Evolutionary conservation across 2,888 invertebrate species (phyloP), one percentile per base, ranked within the genome.

Genomic region (Peribatodes rhomboidaria): DNA sequence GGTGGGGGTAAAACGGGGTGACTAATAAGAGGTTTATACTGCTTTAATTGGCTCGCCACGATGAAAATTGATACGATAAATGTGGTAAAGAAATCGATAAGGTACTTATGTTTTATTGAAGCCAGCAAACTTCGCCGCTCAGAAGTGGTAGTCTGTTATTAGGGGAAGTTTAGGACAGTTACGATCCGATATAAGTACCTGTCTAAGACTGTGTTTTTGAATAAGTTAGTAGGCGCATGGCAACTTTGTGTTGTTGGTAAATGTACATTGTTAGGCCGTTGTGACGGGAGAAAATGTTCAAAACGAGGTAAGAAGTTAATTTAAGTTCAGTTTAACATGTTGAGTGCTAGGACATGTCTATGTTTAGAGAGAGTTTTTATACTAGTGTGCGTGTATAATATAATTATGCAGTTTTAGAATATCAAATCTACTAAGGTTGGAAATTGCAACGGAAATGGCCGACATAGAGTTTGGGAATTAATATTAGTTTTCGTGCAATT

Each of bases 21-120:
- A 83, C 84, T 90, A 88, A 87, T 90, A 89, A 89, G 88, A 83
- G 88, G 88, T 89, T 92, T 89, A 90, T 86, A 80, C 81, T 77
- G 83, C 82, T 89, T 88, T 91, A 93, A 93, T 92, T 92, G 92
- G 90, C 84, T 86, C 79, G 77, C 77, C 78, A 81, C 82, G 79
- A 83, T 80, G 84, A 88, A 88, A 90, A 89, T 84, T 90, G 80
- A 81, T 80, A 81, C 77, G 77, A 77, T 76, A 77, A 80, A 76
- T 80, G 76, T 65, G 69, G 61, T 64, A 71, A 74, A 79, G 80
- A 76, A 76, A 81, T 89, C 89, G 83, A 89, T 90, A 88, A 65
- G 59, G 68, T 69, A n/a, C n/a, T n/a, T n/a, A 75, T 89, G 79
- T 82, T 86, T 88, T 89, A 89, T 88, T 88, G 65, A 71, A 70